phyloP scores from a whole-genome alignment of 2,888 invertebrate genomes.

The Cephus sareptanus region DNA sequence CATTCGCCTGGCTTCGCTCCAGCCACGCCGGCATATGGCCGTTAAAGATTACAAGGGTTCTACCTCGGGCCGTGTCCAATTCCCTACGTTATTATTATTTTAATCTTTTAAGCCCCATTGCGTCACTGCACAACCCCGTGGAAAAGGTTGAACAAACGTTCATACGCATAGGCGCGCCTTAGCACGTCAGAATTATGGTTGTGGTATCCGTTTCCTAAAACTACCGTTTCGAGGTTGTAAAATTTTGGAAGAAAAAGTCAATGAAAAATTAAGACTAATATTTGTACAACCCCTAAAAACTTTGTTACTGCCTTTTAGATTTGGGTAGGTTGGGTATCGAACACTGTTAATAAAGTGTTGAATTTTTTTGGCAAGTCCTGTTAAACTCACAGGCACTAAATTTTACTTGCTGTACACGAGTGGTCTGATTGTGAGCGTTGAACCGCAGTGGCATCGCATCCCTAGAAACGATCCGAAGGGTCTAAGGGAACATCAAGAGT shows the following conservation, averaged over 20 bases:
- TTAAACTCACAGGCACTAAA: neutral
- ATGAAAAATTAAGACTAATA: neutral
- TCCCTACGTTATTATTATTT: conserved; percentile 60
- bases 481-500: neutral
- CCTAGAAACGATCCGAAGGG: neutral
- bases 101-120: conserved; percentile 47
- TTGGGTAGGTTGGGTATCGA: neutral
- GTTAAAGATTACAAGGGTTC: conserved; percentile 58
- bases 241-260: too few species aligned
- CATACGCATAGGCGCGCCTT: neutral
- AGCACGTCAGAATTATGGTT: neutral
- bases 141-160: neutral
- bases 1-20: conserved; percentile 56
- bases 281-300: neutral
- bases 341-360: too few species aligned
- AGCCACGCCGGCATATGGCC: conserved; percentile 56
- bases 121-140: neutral
- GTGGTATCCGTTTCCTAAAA: too few species aligned
- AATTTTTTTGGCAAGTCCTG: neutral
- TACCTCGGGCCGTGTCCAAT: conserved; percentile 56
- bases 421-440: neutral
- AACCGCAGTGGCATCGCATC: neutral
- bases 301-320: neutral
- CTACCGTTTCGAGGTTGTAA: too few species aligned
- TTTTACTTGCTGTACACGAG: neutral